A percentile compares a stretch with the other conserved stretches of the same genome.
Evolutionary conservation across 2,888 invertebrate species (phyloP).

Genomic region (Pandemis cinnamomeana): DNA sequence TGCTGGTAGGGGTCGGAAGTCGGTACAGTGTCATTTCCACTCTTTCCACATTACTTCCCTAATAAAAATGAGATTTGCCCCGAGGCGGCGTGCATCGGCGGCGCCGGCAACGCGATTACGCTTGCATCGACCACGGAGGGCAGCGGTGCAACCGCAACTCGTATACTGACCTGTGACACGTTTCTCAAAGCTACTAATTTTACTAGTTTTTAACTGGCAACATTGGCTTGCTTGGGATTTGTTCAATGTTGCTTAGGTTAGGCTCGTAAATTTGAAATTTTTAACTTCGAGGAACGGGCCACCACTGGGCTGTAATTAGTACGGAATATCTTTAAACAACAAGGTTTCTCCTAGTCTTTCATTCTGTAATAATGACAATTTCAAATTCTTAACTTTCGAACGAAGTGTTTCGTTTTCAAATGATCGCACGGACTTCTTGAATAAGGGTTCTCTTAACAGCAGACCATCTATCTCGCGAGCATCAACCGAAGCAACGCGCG

Average conservation of each 20-base stretch:
- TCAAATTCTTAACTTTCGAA: too few species aligned
- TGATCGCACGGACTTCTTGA: neutral
- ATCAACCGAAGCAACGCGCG: conserved; percentile 3
- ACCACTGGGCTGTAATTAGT: neutral
- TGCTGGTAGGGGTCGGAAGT: conserved; percentile 76
- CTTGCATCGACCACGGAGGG: conserved; percentile 44
- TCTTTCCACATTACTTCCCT: conserved; percentile 77
- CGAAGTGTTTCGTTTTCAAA: too few species aligned
- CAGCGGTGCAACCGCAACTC: neutral
- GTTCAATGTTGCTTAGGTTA: too few species aligned
- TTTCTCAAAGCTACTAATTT: too few species aligned
- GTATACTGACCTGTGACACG: neutral
- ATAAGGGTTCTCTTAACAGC: neutral
- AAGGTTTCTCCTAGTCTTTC: neutral
- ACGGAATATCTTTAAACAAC: neutral
- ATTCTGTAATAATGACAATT: too few species aligned
- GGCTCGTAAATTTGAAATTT: too few species aligned
- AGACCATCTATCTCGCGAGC: neutral
- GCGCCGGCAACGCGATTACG: conserved; percentile 45
- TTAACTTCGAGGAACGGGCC: too few species aligned
- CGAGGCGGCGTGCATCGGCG: conserved; percentile 47
- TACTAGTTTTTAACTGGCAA: too few species aligned
- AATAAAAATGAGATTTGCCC: conserved; percentile 80
- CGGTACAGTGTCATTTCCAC: conserved; percentile 83
- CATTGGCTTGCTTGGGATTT: too few species aligned